Base-by-base conservation (phyloP, 2,113 vertebrate genomes). In the Zingel zingel region DNA sequence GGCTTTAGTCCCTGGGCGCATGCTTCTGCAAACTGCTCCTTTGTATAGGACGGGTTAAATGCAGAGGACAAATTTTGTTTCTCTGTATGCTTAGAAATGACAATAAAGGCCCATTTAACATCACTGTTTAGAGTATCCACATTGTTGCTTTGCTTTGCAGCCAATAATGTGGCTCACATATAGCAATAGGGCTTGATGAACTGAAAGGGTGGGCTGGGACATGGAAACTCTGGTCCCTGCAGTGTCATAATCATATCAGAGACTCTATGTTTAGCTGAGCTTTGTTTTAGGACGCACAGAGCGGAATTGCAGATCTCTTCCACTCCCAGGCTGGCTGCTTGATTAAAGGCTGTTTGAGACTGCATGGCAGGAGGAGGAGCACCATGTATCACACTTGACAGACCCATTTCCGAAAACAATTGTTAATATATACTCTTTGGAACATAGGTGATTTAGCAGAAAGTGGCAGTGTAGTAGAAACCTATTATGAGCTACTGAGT, bases 181-280 rank as follows among this genome's bases (percentile, higher is more conserved):
- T 53, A 5, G n/a, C 11, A 73, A 51, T 12, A 45, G 18, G 23
- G 45, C 30, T 39, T 47, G 19, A 27, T 43, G 45, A 64, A 56
- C 33, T 51, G 9, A 75, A 45, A 50, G 33, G 16, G 73, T 50
- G 62, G 47, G 30, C 14, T 27, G 45, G 30, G 77, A 75, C 2
- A 72, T 43, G 59, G 39, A 66, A 43, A 30, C 79, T 61, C 23
- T 48, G 54, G 25, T 80, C 63, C 67, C 66, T 58, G 36, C 25
- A 48, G 73, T 15, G 64, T 74, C 54, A 62, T 72, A 51, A 81
- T 63, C 73, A 51, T 79, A 59, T 82, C 79, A 75, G 48, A 50
- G 11, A 4, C 3, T 58, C 70, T 80, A 68, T 75, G 51, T 76
- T 88, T 76, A 68, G 64, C 16, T 8, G 54, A 67, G 53, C 61